Base-by-base conservation (phyloP, 2,888 invertebrate species). In the Parnassius glacialis region DNA sequence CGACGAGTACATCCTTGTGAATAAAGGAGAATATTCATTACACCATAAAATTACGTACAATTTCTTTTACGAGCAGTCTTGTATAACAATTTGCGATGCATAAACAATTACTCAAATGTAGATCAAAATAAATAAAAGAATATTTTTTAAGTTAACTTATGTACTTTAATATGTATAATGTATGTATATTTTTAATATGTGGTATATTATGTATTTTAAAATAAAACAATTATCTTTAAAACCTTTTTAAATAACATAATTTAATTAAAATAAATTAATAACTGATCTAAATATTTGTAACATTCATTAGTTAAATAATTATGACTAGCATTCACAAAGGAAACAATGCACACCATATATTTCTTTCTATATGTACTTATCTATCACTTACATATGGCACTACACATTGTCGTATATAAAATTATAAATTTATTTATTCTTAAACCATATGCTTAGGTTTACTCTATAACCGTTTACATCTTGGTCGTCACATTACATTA, bases 241-340 rank as follows among this genome's bases (percentile, higher is more conserved):
- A 56, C 52, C 16, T 25, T 44, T 12, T 53, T 53, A 52, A 16
- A n/a, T 51, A 58, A 53, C 42, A 48, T 48, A 42, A 52, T 65
- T 52, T 62, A 45, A 58, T 43, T 50, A 62, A 67, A 67, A 68
- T 65, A 70, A 69, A 68, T 67, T 65, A 68, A 59, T 65, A 57
- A 61, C 25, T 47, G 52, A 61, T 55, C 44, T 62, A 58, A 62
- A 61, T 58, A 64, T 64, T 73, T 64, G 72, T 73, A 78, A 77
- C 73, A 64, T 67, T 62, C 53, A 79, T 74, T 69, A 65, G 70
- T 74, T 67, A 70, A 65, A 68, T 41, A 68, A 72, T 81, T 85
- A 87, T 89, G 90, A 90, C 89, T 90, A 89, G 90, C 68, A 83
- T 70, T 78, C 77, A 71, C 76, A 73, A 83, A 85, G 80, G 78